Evolutionary conservation across 2,797 vertebrate genomes (phyloP).

Genomic region (Melanotaenia boesemani): DNA sequence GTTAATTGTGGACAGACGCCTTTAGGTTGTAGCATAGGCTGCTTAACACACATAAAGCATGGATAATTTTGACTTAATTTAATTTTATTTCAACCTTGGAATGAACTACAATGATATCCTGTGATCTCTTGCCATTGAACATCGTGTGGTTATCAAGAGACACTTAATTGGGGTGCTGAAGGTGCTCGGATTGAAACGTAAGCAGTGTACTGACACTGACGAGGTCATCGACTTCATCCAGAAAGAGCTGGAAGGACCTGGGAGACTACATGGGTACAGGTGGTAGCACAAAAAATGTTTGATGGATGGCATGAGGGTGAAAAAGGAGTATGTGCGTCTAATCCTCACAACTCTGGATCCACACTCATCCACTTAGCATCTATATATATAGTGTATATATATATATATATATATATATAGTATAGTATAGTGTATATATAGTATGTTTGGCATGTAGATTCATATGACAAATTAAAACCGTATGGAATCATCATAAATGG

Average conservation of each 20-base stretch:
- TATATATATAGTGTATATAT: neutral
- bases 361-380: neutral
- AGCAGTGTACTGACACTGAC: neutral
- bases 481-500: neutral
- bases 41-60: too few species aligned
- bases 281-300: constrained; percentile 3
- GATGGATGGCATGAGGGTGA: neutral
- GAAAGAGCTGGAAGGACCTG: neutral
- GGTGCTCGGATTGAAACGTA: too few species aligned
- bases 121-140: neutral
- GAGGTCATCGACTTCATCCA: neutral
- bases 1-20: too few species aligned
- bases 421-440: too few species aligned
- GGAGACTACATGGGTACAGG: neutral
- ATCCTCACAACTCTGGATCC: neutral
- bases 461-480: neutral
- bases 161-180: too few species aligned
- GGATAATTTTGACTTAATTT: too few species aligned
- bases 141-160: too few species aligned
- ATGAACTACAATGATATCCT: too few species aligned
- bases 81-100: too few species aligned
- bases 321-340: neutral
- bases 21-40: too few species aligned
- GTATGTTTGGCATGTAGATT: neutral
- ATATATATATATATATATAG: too few species aligned